Evolutionary conservation across 2,888 invertebrate species (phyloP).

Genomic region (Macropis europaea): DNA sequence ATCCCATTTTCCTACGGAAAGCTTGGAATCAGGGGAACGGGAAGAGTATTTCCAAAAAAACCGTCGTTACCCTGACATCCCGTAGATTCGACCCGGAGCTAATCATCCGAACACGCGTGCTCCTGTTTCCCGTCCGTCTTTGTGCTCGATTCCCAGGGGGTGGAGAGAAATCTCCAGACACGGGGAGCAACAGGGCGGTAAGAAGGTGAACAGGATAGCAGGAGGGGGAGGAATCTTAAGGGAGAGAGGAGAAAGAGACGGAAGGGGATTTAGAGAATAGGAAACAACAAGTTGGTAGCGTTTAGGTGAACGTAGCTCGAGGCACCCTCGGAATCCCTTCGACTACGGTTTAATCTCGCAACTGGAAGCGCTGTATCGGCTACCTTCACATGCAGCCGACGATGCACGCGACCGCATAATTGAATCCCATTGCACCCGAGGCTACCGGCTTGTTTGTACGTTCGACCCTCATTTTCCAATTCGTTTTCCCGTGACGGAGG

Average conservation of each 20-base stretch:
- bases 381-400: conserved; percentile 22
- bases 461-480: conserved; percentile 8
- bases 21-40: too few relatives aligned
- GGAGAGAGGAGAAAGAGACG: background rate
- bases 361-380: conserved; percentile 19
- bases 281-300: conserved; percentile 2
- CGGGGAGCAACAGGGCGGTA: background rate
- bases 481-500: conserved; percentile 11
- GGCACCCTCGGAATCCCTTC: conserved; percentile 12
- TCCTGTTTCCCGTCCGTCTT: background rate
- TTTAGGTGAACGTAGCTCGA: background rate
- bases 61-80: too few relatives aligned
- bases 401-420: conserved; percentile 49
- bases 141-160: background rate
- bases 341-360: conserved; percentile 33
- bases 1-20: too few relatives aligned
- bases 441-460: conserved; percentile 38
- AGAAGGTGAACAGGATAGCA: too few relatives aligned
- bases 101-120: background rate
- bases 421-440: conserved; percentile 42
- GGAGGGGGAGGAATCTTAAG: background rate
- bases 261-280: background rate
- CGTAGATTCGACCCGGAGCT: background rate
- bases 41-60: too few relatives aligned
- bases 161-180: background rate